Evolutionary conservation across 2,888 invertebrate species (phyloP), one percentile per base, ranked within the genome.

Genomic region (Eristalis intricaria): DNA sequence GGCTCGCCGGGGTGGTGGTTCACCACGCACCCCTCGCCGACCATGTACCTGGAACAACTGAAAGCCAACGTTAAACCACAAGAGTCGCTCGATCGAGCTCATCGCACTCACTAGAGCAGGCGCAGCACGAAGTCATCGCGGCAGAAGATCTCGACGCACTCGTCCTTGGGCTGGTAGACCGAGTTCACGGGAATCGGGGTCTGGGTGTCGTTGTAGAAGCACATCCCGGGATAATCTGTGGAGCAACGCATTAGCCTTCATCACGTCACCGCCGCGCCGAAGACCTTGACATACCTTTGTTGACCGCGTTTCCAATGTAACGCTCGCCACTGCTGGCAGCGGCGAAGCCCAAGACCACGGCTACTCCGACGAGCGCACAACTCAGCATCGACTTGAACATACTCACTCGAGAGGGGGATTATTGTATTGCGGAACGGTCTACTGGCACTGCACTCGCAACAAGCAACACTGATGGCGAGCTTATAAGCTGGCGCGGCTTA

Each of bases 41-140:
- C 0, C 82, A 82, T 82, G 10, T 86, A 82, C 8, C 69, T 43
- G 2, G 56, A 74, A 7, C 85, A 86, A 40, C 85, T 86, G 23
- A 58, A 68, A 68, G 19, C 5, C 1, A 0, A 71, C 15, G 65
- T 60, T 60, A 23, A 68, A 50, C 56, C 32, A 1, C 29, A 10
- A 2, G 11, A 29, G 1, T 22, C 7, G 2, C 10, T n/a, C 8
- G 0, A 29, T 10, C 1, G n/a, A 13, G 1, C 8, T n/a, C 50
- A n/a, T 7, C 7, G 3, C 19, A 68, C 80, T 80, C 10, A 80
- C 80, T 68, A 80, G 22, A 26, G 5, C 11, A 74, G 13, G 8
- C 43, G 80, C 8, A 80, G 61, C 0, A 81, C 81, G 32, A 29
- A 69, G 64, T 81, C 81, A 3, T 81, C 81, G 22, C 81, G 60